Base-by-base conservation (phyloP, 2,797 vertebrate species). In the Gymnoscopelus braueri region DNA sequence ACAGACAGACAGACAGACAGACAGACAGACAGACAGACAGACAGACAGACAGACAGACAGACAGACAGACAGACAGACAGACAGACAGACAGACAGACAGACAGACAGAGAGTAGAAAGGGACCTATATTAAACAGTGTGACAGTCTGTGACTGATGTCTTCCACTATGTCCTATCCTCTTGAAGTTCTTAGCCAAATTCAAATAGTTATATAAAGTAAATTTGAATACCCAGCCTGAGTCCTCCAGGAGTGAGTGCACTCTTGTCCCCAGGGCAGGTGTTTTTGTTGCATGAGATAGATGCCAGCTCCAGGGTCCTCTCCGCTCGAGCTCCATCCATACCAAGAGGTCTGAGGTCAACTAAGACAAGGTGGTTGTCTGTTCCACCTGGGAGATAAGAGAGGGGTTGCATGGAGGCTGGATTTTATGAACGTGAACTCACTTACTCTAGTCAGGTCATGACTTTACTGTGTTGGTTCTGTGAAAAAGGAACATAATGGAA, bases 311-410 rank as follows among this genome's bases (percentile, higher is more conserved):
- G 83, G 14, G 96, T 94, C n/a, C 95, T 89, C 84, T 97, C 96
- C 0, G 94, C 94, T 73, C 94, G 86, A 0, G 96, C 96, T 0
- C 95, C 94, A 0, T 97, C 95, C 4, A 96, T 90, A 64, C 94
- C 93, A 11, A 88, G 88, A 63, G 96, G 95, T 71, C 95, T 88
- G 70, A 97, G 93, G 83, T 97, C 95, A 72, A 96, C 95, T 77
- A 97, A 89, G 57, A 96, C 94, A 67, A 96, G 84, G 88, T 96
- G 96, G 80, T 95, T 96, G 85, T 97, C 95, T 0, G 96, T 96
- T 75, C 95, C 95, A 2, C 96, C 96, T 96, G 60, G 14, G 15
- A 6, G 35, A 32, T 11, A 9, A 50, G 3, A 48, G 14, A 3
- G 32, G 44, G 15, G 13, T 39, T 35, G 23, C n/a, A 4, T 14